phyloP scores from a whole-genome alignment of 2,888 invertebrate genomes.

The Ptychoptera contaminata region DNA sequence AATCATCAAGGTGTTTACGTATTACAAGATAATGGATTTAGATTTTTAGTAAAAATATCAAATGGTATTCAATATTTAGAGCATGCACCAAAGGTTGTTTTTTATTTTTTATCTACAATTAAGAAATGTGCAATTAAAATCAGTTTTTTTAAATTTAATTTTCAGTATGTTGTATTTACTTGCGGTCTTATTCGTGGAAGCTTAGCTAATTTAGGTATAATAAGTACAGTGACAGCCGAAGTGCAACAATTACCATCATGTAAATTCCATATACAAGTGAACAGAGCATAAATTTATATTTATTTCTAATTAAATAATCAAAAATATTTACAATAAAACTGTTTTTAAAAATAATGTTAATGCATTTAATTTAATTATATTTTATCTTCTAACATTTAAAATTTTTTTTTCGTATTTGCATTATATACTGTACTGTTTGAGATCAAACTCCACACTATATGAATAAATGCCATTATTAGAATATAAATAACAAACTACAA shows the following conservation, averaged over 20 bases:
- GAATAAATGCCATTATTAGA: too few relatives aligned
- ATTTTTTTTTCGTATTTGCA: too few relatives aligned
- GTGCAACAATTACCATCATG: slow-evolving; percentile 83
- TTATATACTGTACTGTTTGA: too few relatives aligned
- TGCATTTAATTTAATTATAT: too few relatives aligned
- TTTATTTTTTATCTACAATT: slow-evolving; percentile 9
- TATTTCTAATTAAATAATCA: too few relatives aligned
- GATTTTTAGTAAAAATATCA: slow-evolving; percentile 77
- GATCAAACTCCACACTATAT: too few relatives aligned
- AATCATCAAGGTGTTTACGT: slow-evolving; percentile 99
- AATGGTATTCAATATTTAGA: slow-evolving; percentile 83
- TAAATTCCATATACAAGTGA: slow-evolving; percentile 83
- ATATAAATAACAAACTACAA: too few relatives aligned
- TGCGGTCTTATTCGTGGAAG: slow-evolving; percentile 93
- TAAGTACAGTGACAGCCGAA: slow-evolving; percentile 89
- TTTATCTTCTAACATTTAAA: too few relatives aligned
- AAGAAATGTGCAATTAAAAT: too few relatives aligned
- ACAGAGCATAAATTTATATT: slow-evolving; percentile 40
- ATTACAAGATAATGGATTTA: slow-evolving; percentile 87
- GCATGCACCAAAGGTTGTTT: slow-evolving; percentile 62
- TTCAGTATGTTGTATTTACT: slow-evolving; percentile 79
- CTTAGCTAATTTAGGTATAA: slow-evolving; percentile 83
- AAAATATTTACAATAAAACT: too few relatives aligned
- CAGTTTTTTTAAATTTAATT: slow-evolving; percentile 12
- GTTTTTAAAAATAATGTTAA: too few relatives aligned